phyloP scores from a whole-genome alignment of 2,113 vertebrate species.

The Xyliphius kryptos region DNA sequence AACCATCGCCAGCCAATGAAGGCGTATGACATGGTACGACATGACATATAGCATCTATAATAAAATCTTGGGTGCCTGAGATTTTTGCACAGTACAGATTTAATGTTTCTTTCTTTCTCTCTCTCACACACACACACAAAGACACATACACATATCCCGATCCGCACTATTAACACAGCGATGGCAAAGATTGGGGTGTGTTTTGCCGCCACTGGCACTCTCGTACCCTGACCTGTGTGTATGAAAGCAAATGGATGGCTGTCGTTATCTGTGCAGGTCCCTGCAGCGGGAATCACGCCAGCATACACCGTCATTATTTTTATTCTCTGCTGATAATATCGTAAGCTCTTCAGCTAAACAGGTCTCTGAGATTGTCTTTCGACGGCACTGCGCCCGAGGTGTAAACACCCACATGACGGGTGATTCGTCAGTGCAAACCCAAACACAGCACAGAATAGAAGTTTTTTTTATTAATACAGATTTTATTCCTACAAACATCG shows the following conservation, averaged over 20 bases:
- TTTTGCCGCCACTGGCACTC: slow-evolving; percentile 18
- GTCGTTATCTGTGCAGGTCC: slow-evolving; percentile 27
- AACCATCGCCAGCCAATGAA: no score
- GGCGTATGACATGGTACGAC: no score
- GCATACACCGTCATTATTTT: slow-evolving; percentile 14
- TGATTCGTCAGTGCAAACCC: slow-evolving; percentile 7
- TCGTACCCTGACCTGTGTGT: slow-evolving; percentile 20
- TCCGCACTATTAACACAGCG: slow-evolving; percentile 22
- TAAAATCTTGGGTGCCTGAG: no score
- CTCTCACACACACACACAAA: no score
- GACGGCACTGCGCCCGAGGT: slow-evolving; percentile 1
- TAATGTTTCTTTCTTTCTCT: no score
- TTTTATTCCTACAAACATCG: no score
- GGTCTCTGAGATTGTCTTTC: slow-evolving; percentile 21
- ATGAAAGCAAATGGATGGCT: slow-evolving; percentile 18
- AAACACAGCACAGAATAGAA: slow-evolving; percentile 1
- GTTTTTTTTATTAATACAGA: no score
- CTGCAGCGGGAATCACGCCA: slow-evolving; percentile 23
- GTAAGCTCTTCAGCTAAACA: slow-evolving; percentile 26
- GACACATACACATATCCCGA: no score
- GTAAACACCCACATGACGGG: slow-evolving; percentile 16
- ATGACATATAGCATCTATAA: no score
- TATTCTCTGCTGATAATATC: slow-evolving; percentile 16
- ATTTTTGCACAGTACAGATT: no score
- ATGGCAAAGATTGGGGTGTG: slow-evolving; percentile 23